Percentiles rank a stretch among this genome's conserved stretches.
Evolutionary conservation across 1,140 invertebrate genomes (phyloP).

Genomic region (Sogatella furcifera): DNA sequence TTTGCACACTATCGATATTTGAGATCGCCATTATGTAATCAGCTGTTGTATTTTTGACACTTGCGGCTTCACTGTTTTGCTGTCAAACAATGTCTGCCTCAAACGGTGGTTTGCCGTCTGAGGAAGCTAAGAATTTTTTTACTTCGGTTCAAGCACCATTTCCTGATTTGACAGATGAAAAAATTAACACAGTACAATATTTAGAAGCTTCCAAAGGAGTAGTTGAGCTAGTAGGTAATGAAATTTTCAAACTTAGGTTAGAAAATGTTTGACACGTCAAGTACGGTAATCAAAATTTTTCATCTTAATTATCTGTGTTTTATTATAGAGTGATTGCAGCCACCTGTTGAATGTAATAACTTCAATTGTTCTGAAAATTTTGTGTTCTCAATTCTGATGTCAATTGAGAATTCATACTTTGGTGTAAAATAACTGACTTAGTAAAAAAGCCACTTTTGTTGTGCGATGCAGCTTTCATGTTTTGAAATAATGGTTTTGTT

Average conservation of each 20-base stretch:
- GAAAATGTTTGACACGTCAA: not conserved
- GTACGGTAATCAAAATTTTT: not conserved
- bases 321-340: too few species aligned
- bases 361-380: not conserved
- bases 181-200: slow-evolving; percentile 8
- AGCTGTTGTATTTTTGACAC: too few species aligned
- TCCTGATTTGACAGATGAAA: slow-evolving; percentile 1
- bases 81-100: slow-evolving; percentile 6
- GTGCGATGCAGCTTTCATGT: not conserved
- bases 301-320: not conserved
- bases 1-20: too few species aligned
- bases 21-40: too few species aligned
- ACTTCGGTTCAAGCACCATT: slow-evolving; percentile 8
- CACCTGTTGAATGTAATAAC: not conserved
- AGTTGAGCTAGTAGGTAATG: slow-evolving; percentile 6
- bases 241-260: not conserved
- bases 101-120: slow-evolving; percentile 11
- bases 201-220: slow-evolving; percentile 13
- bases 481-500: not conserved
- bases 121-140: slow-evolving; percentile 10
- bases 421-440: not conserved
- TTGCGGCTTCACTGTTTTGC: too few species aligned
- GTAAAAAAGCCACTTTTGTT: not conserved
- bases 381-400: too few species aligned
- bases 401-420: not conserved